These are phyloP conservation scores for Psilopogon haemacephalus DNA, from an alignment of 2,113 vertebrate genomes.

Conservation along the genomic window DNA sequence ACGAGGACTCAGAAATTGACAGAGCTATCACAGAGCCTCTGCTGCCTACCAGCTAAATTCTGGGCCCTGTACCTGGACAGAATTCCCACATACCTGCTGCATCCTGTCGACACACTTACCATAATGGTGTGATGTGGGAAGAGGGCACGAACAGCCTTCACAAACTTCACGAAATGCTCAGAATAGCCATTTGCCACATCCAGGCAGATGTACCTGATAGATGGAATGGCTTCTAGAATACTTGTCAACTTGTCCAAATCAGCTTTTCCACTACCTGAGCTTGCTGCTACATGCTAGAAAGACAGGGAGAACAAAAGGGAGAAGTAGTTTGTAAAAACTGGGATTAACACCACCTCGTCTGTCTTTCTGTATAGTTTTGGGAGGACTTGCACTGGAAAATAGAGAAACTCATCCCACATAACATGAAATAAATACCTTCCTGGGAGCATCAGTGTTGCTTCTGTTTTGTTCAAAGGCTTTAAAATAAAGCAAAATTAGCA, in stretches of 20 bases:
- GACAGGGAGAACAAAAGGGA: background rate
- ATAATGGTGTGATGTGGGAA: conserved; percentile 97
- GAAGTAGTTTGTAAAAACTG: background rate
- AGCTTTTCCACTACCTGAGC: conserved; percentile 87
- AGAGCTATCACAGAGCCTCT: background rate
- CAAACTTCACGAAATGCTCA: conserved; percentile 96
- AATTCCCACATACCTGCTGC: background rate
- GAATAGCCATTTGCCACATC: conserved; percentile 98
- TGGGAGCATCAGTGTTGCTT: background rate
- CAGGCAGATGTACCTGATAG: conserved; percentile 92
- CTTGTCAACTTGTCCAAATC: conserved; percentile 89
- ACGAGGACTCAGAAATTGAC: background rate
- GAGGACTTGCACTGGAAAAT: background rate
- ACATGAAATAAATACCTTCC: background rate
- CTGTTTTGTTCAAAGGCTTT: background rate
- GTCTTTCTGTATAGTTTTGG: background rate
- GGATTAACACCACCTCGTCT: background rate
- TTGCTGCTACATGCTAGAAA: conserved; percentile 89
- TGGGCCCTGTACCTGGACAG: background rate
- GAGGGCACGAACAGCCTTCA: conserved; percentile 87
- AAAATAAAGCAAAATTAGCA: background rate
- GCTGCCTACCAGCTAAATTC: background rate
- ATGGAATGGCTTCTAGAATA: conserved; percentile 87
- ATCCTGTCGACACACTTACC: conserved; percentile 76
- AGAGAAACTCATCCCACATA: background rate